phyloP scores from a whole-genome alignment of 2,888 invertebrate genomes.

The Sepioteuthis lessoniana region DNA sequence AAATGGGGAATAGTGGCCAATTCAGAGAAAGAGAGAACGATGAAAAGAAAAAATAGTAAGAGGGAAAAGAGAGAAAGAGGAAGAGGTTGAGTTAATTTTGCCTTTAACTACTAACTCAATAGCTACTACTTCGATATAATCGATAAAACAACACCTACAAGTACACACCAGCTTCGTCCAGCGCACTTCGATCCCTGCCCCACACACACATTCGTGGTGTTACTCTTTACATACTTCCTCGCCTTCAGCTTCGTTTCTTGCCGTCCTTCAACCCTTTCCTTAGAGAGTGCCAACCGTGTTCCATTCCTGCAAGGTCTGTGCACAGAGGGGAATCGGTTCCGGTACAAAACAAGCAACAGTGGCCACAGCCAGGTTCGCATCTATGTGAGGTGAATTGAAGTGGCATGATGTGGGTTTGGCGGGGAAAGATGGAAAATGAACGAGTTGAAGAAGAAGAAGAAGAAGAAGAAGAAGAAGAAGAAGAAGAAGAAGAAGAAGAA shows the following conservation, averaged over 20 bases:
- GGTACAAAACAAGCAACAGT: conserved; percentile 33
- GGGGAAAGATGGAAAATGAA: not conserved
- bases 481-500: not conserved
- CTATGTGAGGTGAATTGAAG: not conserved
- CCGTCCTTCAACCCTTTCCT: not conserved
- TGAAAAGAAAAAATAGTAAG: not conserved
- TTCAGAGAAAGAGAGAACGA: not conserved
- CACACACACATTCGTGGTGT: not conserved
- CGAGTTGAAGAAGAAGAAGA: not conserved
- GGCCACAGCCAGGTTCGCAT: not conserved
- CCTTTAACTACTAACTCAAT: not conserved
- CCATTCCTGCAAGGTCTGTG: conserved; percentile 8
- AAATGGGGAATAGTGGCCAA: too few relatives aligned
- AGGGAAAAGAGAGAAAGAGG: too few relatives aligned
- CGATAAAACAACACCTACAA: not conserved
- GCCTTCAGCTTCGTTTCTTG: not conserved
- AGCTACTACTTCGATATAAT: not conserved
- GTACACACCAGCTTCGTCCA: not conserved
- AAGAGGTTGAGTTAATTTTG: not conserved
- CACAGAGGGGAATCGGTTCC: not conserved
- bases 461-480: conserved; percentile 6
- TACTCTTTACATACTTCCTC: not conserved
- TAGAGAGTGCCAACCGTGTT: not conserved
- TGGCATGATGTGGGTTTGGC: not conserved
- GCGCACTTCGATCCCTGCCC: not conserved